These are phyloP conservation scores for Dreissena polymorpha DNA, from an alignment of 1,140 invertebrate genomes.

Conservation along the genomic window DNA sequence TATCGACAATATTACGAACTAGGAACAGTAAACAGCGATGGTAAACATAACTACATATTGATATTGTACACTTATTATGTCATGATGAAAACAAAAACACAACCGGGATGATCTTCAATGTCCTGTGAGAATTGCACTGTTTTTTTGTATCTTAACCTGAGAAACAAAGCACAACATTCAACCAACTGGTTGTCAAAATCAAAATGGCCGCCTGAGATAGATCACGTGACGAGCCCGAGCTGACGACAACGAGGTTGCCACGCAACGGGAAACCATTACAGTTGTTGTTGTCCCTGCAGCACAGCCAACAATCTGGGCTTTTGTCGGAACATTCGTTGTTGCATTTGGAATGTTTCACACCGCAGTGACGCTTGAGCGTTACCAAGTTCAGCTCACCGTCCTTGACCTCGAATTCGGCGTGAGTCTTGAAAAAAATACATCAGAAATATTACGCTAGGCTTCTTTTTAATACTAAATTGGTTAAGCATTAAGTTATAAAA, in stretches of 20 bases:
- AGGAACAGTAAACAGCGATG: too few species aligned
- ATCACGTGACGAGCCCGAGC: background rate
- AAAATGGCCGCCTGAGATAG: too few species aligned
- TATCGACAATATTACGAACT: too few species aligned
- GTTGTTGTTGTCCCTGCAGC: slow-evolving; percentile 42
- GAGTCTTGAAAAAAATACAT: slow-evolving; percentile 30
- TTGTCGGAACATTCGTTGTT: slow-evolving; percentile 50
- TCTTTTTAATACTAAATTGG: background rate
- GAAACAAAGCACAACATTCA: too few species aligned
- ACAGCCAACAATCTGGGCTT: slow-evolving; percentile 25
- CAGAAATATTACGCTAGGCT: background rate
- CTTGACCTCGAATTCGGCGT: background rate
- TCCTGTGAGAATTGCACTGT: too few species aligned
- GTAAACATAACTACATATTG: too few species aligned
- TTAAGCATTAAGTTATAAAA: background rate
- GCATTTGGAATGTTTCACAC: slow-evolving; percentile 21
- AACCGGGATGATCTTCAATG: too few species aligned
- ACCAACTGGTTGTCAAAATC: too few species aligned
- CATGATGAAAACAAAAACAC: too few species aligned
- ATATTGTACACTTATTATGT: too few species aligned
- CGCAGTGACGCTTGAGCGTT: slow-evolving; percentile 18
- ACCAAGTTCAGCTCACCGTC: slow-evolving; percentile 9
- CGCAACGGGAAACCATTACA: slow-evolving; percentile 52
- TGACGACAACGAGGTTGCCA: slow-evolving; percentile 25
- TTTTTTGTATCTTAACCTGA: too few species aligned